Evolutionary conservation across 2,113 vertebrate species (phyloP), one percentile per base, ranked within the genome.

Genomic region (Leucosticte australis): DNA sequence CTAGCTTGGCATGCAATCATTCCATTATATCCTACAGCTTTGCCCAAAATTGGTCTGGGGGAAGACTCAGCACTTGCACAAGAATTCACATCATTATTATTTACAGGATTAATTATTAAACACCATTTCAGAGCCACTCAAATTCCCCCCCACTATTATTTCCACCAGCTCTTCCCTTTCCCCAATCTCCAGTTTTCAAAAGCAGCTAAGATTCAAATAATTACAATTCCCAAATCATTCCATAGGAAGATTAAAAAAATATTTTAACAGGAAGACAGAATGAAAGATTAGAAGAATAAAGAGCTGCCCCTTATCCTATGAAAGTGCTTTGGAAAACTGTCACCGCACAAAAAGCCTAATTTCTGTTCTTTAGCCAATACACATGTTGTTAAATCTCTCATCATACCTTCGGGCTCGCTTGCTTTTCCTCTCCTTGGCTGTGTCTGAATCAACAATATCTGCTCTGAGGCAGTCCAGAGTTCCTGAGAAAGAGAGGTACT

Each of bases 401-500:
- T 47, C 74, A 53, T 91, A 99, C 99, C 99, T 99, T 96, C 98
- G 98, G 62, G 98, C 98, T 96, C 98, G 97, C 96, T 99, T 99
- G 97, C 98, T 99, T 96, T 98, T 99, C 53, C 99, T 98, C 57
- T 99, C 99, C 94, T 99, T 99, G 65, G 99, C 98, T 26, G 99
- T 99, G 92, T 99, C 99, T 5, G 99, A 99, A 96, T 99, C 99
- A 19, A 99, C 99, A 50, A 99, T 99, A 94, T 99, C 99, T 47
- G 99, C 99, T 94, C 99, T 95, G 35, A 99, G 98, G 96, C 99
- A 99, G 94, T 99, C 99, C 44, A 99, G 95, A 67, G 99, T 99
- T 52, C 99, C 99, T 33, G 99, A 99, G 94, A 99, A 99, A 12
- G 99, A 99, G 83, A 99, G 97, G 85, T 99, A 98, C 91, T 99